Evolutionary conservation across 2,888 invertebrate species (phyloP).

Genomic region (Tetragonisca angustula): DNA sequence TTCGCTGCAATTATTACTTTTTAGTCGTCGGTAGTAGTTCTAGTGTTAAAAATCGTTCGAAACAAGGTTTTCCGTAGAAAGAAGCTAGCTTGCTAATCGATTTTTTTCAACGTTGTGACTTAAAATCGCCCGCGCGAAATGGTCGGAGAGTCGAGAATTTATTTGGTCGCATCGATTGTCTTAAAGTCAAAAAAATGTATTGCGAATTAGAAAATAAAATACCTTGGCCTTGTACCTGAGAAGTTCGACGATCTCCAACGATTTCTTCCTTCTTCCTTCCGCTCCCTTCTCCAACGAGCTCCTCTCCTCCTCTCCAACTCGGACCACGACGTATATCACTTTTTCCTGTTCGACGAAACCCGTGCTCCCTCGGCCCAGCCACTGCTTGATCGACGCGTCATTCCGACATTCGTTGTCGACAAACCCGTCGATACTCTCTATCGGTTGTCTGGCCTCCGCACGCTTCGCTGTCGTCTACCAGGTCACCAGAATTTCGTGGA

Average conservation of each 20-base stretch:
- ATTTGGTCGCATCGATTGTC: no score
- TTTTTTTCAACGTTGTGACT: no score
- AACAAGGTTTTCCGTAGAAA: neutral
- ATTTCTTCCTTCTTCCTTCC: neutral
- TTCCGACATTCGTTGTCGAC: constrained; percentile 69
- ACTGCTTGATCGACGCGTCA: constrained; percentile 72
- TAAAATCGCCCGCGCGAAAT: no score
- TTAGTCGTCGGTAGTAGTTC: no score
- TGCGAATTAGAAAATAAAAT: neutral
- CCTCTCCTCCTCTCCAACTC: constrained; percentile 25
- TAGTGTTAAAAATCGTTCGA: no score
- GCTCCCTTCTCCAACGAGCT: constrained; percentile 12
- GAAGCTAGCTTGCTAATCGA: no score
- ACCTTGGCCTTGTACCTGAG: constrained; percentile 7
- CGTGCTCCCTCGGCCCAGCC: constrained; percentile 65
- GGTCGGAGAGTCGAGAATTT: no score
- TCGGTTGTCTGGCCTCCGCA: constrained; percentile 30
- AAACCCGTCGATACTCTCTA: constrained; percentile 41
- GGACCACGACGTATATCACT: constrained; percentile 65
- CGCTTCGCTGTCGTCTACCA: constrained; percentile 45
- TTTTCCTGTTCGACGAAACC: constrained; percentile 59
- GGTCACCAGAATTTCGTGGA: constrained; percentile 61
- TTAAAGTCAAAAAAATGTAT: no score
- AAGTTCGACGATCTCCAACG: neutral
- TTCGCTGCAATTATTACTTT: no score